Evolutionary conservation across 1,140 invertebrate genomes (phyloP).

Genomic region (Triops cancriformis): DNA sequence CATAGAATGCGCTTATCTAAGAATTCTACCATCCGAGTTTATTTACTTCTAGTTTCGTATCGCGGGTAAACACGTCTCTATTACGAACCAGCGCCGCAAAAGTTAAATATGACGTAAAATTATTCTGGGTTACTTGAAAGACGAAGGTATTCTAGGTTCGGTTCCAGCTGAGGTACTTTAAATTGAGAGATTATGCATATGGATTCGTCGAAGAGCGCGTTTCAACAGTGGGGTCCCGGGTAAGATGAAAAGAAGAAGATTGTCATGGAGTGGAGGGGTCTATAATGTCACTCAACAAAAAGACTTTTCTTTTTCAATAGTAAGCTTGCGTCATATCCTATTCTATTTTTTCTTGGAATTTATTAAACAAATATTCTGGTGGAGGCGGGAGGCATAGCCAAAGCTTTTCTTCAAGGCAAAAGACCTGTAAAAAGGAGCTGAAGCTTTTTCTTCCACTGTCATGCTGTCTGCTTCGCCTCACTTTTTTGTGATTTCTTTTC

Average conservation of each 20-base stretch:
- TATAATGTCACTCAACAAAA: not conserved
- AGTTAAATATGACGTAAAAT: too few relatives aligned
- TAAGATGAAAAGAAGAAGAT: not conserved
- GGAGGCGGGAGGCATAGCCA: slow-evolving; percentile 1
- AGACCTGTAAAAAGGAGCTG: not conserved
- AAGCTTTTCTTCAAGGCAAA: not conserved
- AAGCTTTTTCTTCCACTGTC: slow-evolving; percentile 9
- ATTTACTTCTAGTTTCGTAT: too few relatives aligned
- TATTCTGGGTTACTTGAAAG: not conserved
- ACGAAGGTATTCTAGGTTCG: not conserved
- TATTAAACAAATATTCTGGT: slow-evolving; percentile 14
- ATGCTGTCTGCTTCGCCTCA: slow-evolving; percentile 12
- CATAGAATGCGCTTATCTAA: too few relatives aligned
- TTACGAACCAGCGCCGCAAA: too few relatives aligned
- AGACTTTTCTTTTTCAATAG: not conserved
- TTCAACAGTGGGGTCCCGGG: not conserved
- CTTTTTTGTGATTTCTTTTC: slow-evolving; percentile 11
- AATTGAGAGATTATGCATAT: slow-evolving; percentile 14
- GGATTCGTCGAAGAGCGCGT: slow-evolving; percentile 8
- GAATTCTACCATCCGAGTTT: too few relatives aligned
- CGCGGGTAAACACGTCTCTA: too few relatives aligned
- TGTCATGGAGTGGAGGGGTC: not conserved
- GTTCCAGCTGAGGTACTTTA: not conserved
- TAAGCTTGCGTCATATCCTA: slow-evolving; percentile 13
- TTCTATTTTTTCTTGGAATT: not conserved